These are phyloP conservation scores for Pomacea maculata DNA, from an alignment of 1,140 invertebrate species.

Conservation along the genomic window DNA sequence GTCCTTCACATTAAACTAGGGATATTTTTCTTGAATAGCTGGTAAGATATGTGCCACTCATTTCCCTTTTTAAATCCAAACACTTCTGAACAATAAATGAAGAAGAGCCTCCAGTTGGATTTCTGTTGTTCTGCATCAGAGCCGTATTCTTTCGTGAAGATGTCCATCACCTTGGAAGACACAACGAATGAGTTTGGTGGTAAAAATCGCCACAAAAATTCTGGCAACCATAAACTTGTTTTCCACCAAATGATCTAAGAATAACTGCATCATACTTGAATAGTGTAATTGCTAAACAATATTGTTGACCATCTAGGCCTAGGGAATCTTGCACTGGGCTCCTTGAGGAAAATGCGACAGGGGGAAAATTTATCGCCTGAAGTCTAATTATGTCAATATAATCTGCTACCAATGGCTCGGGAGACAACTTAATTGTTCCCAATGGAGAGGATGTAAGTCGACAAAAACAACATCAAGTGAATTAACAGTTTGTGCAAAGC, in stretches of 20 bases:
- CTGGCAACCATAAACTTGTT: no score
- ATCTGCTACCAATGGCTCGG: neutral
- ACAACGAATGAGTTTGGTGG: no score
- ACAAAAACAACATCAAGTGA: neutral
- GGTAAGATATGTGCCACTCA: constrained; percentile 54
- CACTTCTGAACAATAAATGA: constrained; percentile 59
- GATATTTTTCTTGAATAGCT: constrained; percentile 50
- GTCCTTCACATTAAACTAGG: constrained; percentile 36
- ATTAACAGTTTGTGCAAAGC: neutral
- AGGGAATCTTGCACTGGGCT: neutral
- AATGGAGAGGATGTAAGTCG: neutral
- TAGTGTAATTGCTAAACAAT: neutral
- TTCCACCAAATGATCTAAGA: neutral
- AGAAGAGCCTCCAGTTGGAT: constrained; percentile 58
- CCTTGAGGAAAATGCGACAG: neutral
- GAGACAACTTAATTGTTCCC: no score
- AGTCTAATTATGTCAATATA: neutral
- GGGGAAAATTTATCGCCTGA: neutral
- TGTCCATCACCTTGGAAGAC: constrained; percentile 22
- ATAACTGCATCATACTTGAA: neutral
- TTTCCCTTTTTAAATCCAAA: constrained; percentile 55
- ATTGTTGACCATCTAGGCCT: neutral
- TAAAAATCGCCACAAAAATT: neutral
- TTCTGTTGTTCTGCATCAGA: constrained; percentile 48
- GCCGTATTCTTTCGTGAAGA: constrained; percentile 45